Base-by-base conservation (phyloP, 2,113 vertebrate genomes). In the Dendropsophus ebraccatus region DNA sequence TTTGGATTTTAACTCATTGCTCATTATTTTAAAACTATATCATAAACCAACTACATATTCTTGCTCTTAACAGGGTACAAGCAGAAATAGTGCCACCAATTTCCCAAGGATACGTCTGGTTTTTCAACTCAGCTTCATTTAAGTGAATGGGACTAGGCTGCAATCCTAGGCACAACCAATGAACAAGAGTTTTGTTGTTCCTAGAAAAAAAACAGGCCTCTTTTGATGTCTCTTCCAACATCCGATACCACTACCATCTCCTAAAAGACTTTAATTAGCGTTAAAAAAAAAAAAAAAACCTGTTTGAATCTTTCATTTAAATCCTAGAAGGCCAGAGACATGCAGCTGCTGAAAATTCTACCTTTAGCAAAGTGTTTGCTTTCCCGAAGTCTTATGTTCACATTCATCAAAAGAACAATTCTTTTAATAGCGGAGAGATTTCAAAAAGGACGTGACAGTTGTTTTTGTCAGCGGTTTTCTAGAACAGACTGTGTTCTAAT, bases 401-500 rank as follows among this genome's bases (percentile, higher is more conserved):
- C 76, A 80, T 86, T 81, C 69, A 86, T 86, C 84, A 86, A 72
- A 81, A 73, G 76, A 81, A 72, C 50, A 45, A 25, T 86, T 60
- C 50, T 25, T 81, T 56, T 86, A 80, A 58, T 81, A 81, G 76
- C n/a, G n/a, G 49, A 80, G 77, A 45, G 76, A 60, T 69, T 72
- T 81, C 52, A 81, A 25, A 73, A 73, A 81, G 56, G 84, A 81
- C 65, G n/a, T 60, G 65, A 86, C 84, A 86, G 84, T 86, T 86
- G 84, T 86, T 86, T 86, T 72, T 81, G 84, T 86, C 76, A 80
- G 76, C 65, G 35, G n/a, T 86, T 70, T 81, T 79, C 65, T 45
- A 32, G 84, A 54, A 81, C 84, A 86, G 84, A 80, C 84, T 86
- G 84, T 86, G 77, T 73, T 86, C 84, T 86, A 86, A 86, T 86